phyloP scores from a whole-genome alignment of 2,797 vertebrate species.

The Falco peregrinus region DNA sequence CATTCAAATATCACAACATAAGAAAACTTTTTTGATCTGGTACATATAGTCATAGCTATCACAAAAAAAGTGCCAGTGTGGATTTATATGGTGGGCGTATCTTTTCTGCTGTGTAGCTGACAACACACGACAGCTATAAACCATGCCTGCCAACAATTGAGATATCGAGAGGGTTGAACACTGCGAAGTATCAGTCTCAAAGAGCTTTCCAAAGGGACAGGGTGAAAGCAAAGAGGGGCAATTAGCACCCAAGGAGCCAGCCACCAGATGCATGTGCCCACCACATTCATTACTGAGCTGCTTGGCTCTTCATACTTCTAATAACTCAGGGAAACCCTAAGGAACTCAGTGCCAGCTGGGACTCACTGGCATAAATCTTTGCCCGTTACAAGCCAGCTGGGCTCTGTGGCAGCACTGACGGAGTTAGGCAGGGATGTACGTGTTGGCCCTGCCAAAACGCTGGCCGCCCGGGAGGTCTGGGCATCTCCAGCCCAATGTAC shows the following conservation, averaged over 20 bases:
- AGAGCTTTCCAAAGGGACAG: background rate
- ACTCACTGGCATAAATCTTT: rapidly evolving
- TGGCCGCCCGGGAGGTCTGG: background rate
- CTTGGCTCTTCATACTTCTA: background rate
- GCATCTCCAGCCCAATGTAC: background rate
- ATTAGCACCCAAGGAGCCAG: background rate
- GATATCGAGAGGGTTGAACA: background rate
- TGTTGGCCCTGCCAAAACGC: rapidly evolving
- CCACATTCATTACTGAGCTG: background rate
- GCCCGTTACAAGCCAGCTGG: background rate
- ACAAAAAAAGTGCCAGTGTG: background rate
- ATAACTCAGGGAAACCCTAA: background rate
- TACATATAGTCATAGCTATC: background rate
- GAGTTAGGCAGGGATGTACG: background rate
- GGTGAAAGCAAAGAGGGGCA: background rate
- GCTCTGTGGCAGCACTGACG: rapidly evolving
- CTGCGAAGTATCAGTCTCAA: background rate
- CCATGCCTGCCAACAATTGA: background rate
- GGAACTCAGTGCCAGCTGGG: rapidly evolving
- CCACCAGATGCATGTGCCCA: background rate
- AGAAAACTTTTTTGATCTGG: background rate
- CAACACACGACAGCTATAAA: background rate
- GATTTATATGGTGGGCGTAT: background rate
- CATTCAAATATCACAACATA: background rate
- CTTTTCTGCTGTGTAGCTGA: background rate